These are phyloP conservation scores for Idaea straminata DNA, from an alignment of 2,888 invertebrate species.

Conservation along the genomic window DNA sequence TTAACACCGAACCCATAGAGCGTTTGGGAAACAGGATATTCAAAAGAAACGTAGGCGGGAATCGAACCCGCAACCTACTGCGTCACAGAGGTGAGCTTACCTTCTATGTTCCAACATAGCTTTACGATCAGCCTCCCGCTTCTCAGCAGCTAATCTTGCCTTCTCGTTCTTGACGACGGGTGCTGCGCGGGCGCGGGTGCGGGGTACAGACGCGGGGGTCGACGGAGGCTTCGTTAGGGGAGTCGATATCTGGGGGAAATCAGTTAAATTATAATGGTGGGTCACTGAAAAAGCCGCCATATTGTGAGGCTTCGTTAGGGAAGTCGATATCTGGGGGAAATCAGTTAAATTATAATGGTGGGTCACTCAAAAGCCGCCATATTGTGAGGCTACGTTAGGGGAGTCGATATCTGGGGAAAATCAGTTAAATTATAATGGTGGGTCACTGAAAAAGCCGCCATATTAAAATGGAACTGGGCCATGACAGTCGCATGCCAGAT, in stretches of 20 bases:
- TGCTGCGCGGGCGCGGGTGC: conserved; percentile 30
- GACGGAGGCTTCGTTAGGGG: conserved; percentile 29
- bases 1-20: too few species aligned
- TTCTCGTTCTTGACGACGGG: conserved; percentile 62
- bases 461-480: too few species aligned
- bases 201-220: conserved; percentile 12
- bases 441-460: too few species aligned
- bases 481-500: too few species aligned
- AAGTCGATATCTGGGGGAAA: conserved; percentile 33
- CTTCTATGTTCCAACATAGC: conserved; percentile 88
- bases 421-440: too few species aligned
- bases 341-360: too few species aligned
- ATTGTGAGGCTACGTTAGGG: conserved; percentile 26
- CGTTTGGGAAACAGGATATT: too few species aligned
- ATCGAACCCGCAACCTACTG: too few species aligned
- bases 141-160: conserved; percentile 72
- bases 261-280: too few species aligned
- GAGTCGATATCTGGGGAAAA: conserved; percentile 33
- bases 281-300: too few species aligned
- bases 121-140: conserved; percentile 86
- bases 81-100: conserved; percentile 50
- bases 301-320: conserved; percentile 26
- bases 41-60: too few species aligned
- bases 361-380: too few species aligned
- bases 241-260: conserved; percentile 34